Base-by-base conservation (phyloP, 2,113 vertebrate genomes). In the Erpornis zantholeuca region DNA sequence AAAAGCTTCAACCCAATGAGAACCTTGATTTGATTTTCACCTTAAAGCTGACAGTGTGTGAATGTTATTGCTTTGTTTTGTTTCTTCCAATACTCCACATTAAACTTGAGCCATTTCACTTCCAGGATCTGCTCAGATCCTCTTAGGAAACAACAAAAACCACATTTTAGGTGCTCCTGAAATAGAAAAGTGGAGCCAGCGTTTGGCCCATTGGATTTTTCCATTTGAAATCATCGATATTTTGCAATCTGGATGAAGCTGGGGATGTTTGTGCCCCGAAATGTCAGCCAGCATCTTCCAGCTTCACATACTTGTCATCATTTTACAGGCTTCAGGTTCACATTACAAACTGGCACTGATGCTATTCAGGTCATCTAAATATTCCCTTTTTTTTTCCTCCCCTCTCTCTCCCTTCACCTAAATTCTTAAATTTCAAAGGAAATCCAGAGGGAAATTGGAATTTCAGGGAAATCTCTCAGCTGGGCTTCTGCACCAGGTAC, bases 231-330 rank as follows among this genome's bases (percentile, higher is more conserved):
- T 93, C 88, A 54, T 64, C 38, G 76, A 95, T 93, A 92, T 97
- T 97, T 97, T 96, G 96, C 96, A 97, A 97, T 97, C 96, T 96
- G 96, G 96, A 96, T 75, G 88, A 33, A 71, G 65, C 92, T 49
- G 64, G 89, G 96, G 87, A 88, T 96, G 57, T 93, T 94, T 96
- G 76, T 84, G 12, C 86, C 96, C 92, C 38, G 92, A 96, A 97
- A 96, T 95, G 93, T 96, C 96, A 97, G 96, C 96, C 96, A 97
- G 88, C 84, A 49, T 84, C 90, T 92, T 52, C 79, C 79, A 75
- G 45, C 68, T 93, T 95, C 93, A 90, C 90, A 71, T 75, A 88
- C 49, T 96, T 88, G 96, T 94, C 94, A 88, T 90, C 93, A 84
- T 96, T 96, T 92, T 84, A 94, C 90, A 86, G 86, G n/a, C 96